Base-by-base conservation (phyloP, 2,888 invertebrate species). In the Troides aeacus region DNA sequence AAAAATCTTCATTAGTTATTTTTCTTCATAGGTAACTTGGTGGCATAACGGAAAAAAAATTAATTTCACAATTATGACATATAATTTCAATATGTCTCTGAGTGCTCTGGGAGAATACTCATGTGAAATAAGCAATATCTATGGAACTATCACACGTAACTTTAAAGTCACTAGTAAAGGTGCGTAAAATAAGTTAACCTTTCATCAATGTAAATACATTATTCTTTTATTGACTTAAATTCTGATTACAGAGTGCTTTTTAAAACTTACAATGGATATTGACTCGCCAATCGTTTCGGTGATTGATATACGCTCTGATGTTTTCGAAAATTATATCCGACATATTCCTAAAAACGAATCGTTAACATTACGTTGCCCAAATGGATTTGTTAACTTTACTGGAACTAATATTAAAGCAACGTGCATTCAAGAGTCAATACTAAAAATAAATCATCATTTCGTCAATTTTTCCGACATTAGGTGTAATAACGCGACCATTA, bases 121-220 rank as follows among this genome's bases (percentile, higher is more conserved):
- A 1, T 89, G 88, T 71, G 72, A 79, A 39, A 82, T 84, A 0
- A 77, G 71, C 24, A 89, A 89, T 72, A 65, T 68, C 0, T 81
- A 78, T 61, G 88, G 88, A 30, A 77, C 63, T 53, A 79, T 83
- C 15, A 73, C 60, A 18, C 78, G 86, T 30, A 73, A 75, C 15
- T 87, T 84, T 68, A 75, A 76, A 3, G 75, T 87, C 39, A 64
- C 72, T n/a, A 73, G 78, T 6, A 62, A 50, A 74, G 83, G 86
- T 86, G 69, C 70, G 71, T 65, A 63, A 12, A 23, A 39, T 21
- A 42, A n/a, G 17, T 60, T 60, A 36, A 17, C 36, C 12, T 24
- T 30, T 36, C 36, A 36, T 3, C 17, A 23, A 24, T 30, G 30
- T 24, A 17, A 24, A 59, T 36, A 8, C 56, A 62, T 46, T 21